A percentile compares a stretch with the other conserved stretches of the same genome.
These are phyloP conservation scores for Laothoe populi DNA, from an alignment of 2,888 invertebrate species.

Conservation along the genomic window DNA sequence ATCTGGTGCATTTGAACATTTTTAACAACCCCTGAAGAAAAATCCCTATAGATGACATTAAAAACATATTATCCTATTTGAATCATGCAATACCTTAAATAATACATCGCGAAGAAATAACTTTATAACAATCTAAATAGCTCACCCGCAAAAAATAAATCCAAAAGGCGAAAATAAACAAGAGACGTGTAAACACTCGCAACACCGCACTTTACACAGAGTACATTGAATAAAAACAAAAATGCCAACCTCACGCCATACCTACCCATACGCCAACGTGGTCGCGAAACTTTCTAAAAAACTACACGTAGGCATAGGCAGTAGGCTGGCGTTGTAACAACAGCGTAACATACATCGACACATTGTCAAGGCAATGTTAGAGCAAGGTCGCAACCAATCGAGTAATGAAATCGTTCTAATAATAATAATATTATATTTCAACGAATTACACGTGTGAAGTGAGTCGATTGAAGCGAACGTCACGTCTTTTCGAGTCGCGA, in stretches of 20 bases:
- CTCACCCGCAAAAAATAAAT: conserved; percentile 23
- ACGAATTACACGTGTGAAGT: neutral
- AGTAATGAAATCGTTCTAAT: conserved; percentile 29
- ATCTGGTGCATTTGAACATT: neutral
- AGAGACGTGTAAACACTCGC: conserved; percentile 12
- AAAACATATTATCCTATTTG: too few species aligned
- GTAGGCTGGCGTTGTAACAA: conserved; percentile 15
- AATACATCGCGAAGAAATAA: too few species aligned
- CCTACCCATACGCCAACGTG: conserved; percentile 19
- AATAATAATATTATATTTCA: conserved; percentile 2
- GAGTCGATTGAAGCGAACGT: neutral
- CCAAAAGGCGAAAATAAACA: conserved; percentile 29
- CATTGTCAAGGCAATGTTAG: conserved; percentile 7
- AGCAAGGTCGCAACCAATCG: conserved; percentile 31
- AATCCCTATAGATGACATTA: neutral
- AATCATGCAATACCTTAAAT: too few species aligned
- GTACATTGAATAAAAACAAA: too few species aligned
- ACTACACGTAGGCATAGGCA: conserved; percentile 21
- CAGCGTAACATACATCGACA: conserved; percentile 29
- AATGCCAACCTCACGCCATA: conserved; percentile 9
- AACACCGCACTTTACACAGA: too few species aligned
- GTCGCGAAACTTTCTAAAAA: conserved; percentile 28
- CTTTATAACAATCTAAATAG: neutral
- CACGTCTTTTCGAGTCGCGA: too few species aligned
- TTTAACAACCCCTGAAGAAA: neutral